phyloP scores from a whole-genome alignment of 2,888 invertebrate species.

The Amiota minor region DNA sequence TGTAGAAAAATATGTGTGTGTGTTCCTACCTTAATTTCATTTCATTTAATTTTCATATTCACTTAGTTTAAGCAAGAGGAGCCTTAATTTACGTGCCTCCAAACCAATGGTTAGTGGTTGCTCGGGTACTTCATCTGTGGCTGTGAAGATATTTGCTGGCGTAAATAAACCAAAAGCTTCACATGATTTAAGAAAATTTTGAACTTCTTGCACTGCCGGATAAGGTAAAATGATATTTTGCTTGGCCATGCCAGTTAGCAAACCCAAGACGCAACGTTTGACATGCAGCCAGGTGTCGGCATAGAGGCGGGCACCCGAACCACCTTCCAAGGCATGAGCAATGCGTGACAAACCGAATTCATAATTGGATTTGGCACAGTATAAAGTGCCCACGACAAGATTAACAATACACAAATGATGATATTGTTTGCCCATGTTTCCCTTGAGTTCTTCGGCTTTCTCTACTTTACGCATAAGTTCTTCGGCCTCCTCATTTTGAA shows the following conservation, averaged over 20 bases:
- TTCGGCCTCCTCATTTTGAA: constrained; percentile 98
- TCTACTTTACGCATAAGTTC: constrained; percentile 99
- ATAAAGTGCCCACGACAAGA: constrained; percentile 97
- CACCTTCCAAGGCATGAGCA: constrained; percentile 87
- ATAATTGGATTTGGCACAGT: constrained; percentile 98
- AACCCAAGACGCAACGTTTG: constrained; percentile 92
- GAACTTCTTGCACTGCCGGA: constrained; percentile 85
- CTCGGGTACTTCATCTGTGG: constrained; percentile 66
- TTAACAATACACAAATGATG: constrained; percentile 99
- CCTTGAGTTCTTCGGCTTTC: constrained; percentile 95
- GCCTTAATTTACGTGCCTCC: constrained; percentile 71
- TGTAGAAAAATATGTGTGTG: neutral
- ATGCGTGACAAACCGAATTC: constrained; percentile 98
- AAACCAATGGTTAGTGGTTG: constrained; percentile 72
- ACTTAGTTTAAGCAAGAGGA: constrained; percentile 69
- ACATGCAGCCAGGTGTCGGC: constrained; percentile 99
- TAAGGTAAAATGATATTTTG: constrained; percentile 88
- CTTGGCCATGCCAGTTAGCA: constrained; percentile 88
- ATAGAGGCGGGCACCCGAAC: constrained; percentile 82
- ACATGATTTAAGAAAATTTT: constrained; percentile 89
- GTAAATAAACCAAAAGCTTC: constrained; percentile 76
- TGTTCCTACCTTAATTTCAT: no score
- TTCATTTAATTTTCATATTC: constrained; percentile 65
- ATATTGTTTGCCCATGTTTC: constrained; percentile 89
- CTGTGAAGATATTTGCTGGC: constrained; percentile 68